Base-by-base conservation (phyloP, 2,113 vertebrate species). In the Siniperca chuatsi region DNA sequence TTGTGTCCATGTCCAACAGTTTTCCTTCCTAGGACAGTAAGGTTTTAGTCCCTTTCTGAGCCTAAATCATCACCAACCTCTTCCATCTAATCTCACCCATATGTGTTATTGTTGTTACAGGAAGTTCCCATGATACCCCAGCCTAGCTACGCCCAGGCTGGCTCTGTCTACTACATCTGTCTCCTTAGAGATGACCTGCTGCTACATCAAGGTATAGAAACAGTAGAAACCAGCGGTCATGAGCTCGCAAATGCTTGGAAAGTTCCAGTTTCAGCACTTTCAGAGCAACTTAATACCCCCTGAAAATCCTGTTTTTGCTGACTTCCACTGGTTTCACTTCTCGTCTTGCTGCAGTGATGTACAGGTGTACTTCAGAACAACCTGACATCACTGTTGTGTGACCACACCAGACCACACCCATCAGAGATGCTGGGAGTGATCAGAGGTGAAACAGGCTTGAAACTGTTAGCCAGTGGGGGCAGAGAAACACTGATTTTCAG, bases 41-140 rank as follows among this genome's bases (percentile, higher is more conserved):
- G 21, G 21, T 60, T 50, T 18, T 18, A 50, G 16, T 11, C 80
- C 29, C 15, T 23, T 68, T 44, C 60, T 48, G 23, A 23, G 8
- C 40, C n/a, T 46, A 10, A 64, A 44, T 21, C 18, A 12, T 54
- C 40, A 15, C 37, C 50, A 35, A 16, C 12, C 13, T n/a, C 5
- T 29, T 61, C 54, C 18, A 37, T 68, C 71, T 72, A 3, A 75
- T 82, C 61, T 91, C 35, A 74, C 35, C 50, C 62, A 23, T 54
- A 9, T 80, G 42, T 66, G 25, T 77, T 86, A 18, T 82, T 78
- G 21, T 23, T 64, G 0, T 55, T 81, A 75, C 91, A 99, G 98
- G 98, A 99, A 85, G 98, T 99, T n/a, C 98, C 98, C 62, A 99
- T 99, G 98, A 96, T 98, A 75, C 98, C 98, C 44, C 97, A 98